Evolutionary conservation across 2,888 invertebrate genomes (phyloP), one percentile per base, ranked within the genome.

Genomic region (Meliscaeva auricollis): DNA sequence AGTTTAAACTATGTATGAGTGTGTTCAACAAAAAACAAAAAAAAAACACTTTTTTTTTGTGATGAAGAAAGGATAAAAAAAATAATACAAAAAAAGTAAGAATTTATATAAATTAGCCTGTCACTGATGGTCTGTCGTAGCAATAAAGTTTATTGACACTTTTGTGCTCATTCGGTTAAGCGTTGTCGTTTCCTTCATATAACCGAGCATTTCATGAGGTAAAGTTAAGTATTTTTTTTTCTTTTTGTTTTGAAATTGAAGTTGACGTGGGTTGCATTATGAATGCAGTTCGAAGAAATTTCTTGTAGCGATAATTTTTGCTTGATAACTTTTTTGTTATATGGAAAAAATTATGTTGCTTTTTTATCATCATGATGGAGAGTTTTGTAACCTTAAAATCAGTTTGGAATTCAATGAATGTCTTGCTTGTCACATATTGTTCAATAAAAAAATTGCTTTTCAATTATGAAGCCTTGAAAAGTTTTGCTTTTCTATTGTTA

Each of bases 81-180:
- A 60, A 60, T 5, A 41, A 22, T 1, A n/a, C 1, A n/a, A 38
- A 8, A n/a, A 30, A 68, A 22, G 35, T n/a, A n/a, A 58, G 17
- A 35, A 48, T 68, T 54, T 64, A 78, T 78, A 83, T 83, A 83
- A 83, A 83, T 78, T 83, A 83, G 64, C 83, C 70, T 79, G 83
- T 79, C 83, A 74, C 50, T 56, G 69, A 74, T 74, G 70, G 69
- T 26, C 69, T 44, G 74, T 78, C 13, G 74, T 64, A 56, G 70
- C 70, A 56, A 83, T 79, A 75, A 84, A 79, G 79, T 75, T 81
- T 79, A 79, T 79, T 75, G 79, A 79, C 83, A 79, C 83, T 79
- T 79, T 58, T 64, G 22, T 64, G 17, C 74, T 73, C 70, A 62
- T 72, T 70, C 64, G 64, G 60, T 54, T 48, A 35, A 50, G 69